Evolutionary conservation across 2,113 vertebrate genomes (phyloP).

Genomic region (Diphyllodes magnificus): DNA sequence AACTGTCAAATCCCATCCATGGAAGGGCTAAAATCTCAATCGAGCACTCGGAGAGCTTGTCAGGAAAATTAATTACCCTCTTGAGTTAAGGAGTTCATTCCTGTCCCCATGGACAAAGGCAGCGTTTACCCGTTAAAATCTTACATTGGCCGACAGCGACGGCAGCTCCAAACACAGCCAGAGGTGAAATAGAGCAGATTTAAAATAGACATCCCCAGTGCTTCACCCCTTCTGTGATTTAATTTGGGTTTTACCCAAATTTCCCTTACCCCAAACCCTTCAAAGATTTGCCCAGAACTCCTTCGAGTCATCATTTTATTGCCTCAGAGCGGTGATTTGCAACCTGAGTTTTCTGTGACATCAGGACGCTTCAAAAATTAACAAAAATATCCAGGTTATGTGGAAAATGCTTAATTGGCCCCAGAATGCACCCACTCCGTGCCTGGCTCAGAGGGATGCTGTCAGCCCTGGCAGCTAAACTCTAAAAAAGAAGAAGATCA

Average conservation of each 20-base stretch:
- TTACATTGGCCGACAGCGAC: neutral
- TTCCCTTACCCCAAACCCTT: neutral
- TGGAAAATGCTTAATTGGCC: neutral
- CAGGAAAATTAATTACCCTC: conserved; percentile 71
- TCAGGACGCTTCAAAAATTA: neutral
- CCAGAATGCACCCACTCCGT: neutral
- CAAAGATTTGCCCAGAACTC: neutral
- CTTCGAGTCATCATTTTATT: neutral
- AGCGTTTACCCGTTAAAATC: conserved; percentile 62
- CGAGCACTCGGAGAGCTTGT: conserved; percentile 59
- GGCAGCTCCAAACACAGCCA: neutral
- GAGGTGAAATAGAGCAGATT: neutral
- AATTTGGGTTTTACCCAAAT: neutral
- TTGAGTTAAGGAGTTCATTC: conserved; percentile 60
- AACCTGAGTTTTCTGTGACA: neutral
- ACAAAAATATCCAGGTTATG: neutral
- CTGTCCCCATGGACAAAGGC: conserved; percentile 58
- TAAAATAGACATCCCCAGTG: neutral
- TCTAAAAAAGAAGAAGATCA: neutral
- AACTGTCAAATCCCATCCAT: conserved; percentile 54
- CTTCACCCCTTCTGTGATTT: neutral
- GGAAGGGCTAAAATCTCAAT: conserved; percentile 63
- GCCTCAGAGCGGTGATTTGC: neutral
- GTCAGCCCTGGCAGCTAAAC: neutral
- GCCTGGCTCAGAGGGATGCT: neutral